Percentiles rank a stretch among this genome's conserved stretches.
These are phyloP conservation scores for Lucilia sericata DNA, from an alignment of 1,140 invertebrate genomes.

Conservation along the genomic window DNA sequence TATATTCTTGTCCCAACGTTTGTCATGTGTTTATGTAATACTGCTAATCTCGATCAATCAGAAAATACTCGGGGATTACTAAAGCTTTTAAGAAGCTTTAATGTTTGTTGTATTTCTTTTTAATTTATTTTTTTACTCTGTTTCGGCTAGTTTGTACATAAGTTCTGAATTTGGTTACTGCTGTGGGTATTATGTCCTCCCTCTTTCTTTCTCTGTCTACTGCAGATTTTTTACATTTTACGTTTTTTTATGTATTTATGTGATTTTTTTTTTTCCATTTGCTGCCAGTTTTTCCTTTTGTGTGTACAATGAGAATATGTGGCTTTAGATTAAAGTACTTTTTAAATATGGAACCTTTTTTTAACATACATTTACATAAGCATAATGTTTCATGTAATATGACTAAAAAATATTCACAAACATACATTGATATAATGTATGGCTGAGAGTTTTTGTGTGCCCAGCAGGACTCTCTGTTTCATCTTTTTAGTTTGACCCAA, in stretches of 20 bases:
- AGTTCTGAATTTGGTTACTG: neutral
- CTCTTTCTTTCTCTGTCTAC: neutral
- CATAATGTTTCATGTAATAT: neutral
- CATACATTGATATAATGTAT: no score
- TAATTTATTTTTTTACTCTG: neutral
- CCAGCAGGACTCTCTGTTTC: no score
- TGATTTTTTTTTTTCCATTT: neutral
- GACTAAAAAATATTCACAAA: no score
- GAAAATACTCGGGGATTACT: conserved; percentile 37
- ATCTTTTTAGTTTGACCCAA: no score
- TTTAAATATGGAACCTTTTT: conserved; percentile 19
- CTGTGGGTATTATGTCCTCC: neutral
- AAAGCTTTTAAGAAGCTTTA: conserved; percentile 46
- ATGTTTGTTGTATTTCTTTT: neutral
- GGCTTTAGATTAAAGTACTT: conserved; percentile 32
- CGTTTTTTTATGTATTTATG: neutral
- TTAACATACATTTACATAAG: neutral
- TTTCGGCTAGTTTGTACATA: neutral
- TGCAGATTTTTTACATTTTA: neutral
- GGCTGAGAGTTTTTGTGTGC: no score
- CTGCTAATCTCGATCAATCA: conserved; percentile 46
- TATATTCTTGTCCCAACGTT: neutral
- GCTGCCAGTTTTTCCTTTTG: neutral
- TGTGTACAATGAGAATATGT: neutral
- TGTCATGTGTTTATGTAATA: conserved; percentile 31